A percentile compares a stretch with the other conserved stretches of the same genome.
These are phyloP conservation scores for Cromileptes altivelis DNA, from an alignment of 2,113 vertebrate genomes.

Conservation along the genomic window DNA sequence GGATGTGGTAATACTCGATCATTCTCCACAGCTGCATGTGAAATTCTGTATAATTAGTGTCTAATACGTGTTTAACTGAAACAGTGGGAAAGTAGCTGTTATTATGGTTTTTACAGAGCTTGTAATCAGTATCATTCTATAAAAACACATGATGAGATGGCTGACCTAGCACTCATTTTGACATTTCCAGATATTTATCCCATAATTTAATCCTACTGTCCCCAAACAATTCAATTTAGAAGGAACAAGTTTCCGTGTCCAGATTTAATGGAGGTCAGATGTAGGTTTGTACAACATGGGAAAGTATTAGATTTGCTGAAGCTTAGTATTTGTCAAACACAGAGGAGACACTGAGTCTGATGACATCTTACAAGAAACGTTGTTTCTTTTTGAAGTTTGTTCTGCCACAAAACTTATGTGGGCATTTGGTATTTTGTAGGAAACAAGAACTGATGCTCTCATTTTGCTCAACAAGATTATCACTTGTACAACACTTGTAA, in stretches of 20 bases:
- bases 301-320: constrained; percentile 8
- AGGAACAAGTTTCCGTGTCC: background rate
- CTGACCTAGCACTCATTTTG: background rate
- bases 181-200: background rate
- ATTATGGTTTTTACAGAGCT: background rate
- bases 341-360: too few relatives aligned
- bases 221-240: background rate
- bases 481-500: background rate
- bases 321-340: constrained; percentile 1
- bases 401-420: background rate
- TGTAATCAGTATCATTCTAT: background rate
- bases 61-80: background rate
- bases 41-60: background rate
- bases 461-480: background rate
- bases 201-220: background rate
- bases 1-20: background rate
- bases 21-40: background rate
- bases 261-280: constrained; percentile 7
- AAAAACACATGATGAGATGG: background rate
- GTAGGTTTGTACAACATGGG: background rate
- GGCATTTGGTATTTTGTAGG: background rate
- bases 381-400: too few relatives aligned
- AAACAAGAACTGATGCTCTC: background rate
- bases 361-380: too few relatives aligned
- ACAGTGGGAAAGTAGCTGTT: background rate